A percentile compares a stretch with the other conserved stretches of the same genome.
Conservation (phyloP, 2,113 vertebrate species). For the Acinonyx jubatus region DNA sequence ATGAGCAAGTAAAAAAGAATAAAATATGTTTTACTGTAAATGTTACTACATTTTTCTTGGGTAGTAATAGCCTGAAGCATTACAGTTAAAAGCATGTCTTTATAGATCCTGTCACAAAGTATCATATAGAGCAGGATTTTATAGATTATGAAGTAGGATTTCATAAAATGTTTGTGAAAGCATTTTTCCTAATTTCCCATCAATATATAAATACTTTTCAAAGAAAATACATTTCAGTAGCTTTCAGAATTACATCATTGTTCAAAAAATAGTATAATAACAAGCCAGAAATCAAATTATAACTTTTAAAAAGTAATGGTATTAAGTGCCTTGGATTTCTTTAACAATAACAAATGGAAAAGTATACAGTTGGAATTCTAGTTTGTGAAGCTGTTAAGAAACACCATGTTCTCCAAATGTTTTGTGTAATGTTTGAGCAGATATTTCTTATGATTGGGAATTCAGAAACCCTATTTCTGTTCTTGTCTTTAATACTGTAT, state of each 20-base stretch:
- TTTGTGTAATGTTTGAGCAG: neutral
- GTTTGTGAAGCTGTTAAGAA: neutral
- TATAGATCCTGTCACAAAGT: neutral
- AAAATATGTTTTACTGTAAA: neutral
- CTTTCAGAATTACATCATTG: neutral
- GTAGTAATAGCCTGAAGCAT: neutral
- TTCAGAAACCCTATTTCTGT: neutral
- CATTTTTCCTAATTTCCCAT: neutral
- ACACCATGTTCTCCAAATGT: neutral
- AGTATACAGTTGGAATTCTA: neutral
- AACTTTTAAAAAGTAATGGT: neutral
- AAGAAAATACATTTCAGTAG: neutral
- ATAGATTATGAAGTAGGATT: neutral
- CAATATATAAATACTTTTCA: neutral
- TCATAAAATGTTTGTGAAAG: neutral
- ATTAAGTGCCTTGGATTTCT: neutral
- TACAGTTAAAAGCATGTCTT: neutral
- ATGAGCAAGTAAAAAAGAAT: neutral
- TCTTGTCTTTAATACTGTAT: neutral
- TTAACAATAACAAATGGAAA: neutral
- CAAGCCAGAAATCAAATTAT: neutral
- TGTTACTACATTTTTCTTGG: neutral
- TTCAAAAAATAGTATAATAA: conserved; percentile 2
- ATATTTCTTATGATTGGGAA: neutral
- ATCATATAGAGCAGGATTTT: neutral